Percentiles rank a stretch among this genome's conserved stretches.
phyloP scores from a whole-genome alignment of 2,888 invertebrate species.

The Lasioglossum vierecki region DNA sequence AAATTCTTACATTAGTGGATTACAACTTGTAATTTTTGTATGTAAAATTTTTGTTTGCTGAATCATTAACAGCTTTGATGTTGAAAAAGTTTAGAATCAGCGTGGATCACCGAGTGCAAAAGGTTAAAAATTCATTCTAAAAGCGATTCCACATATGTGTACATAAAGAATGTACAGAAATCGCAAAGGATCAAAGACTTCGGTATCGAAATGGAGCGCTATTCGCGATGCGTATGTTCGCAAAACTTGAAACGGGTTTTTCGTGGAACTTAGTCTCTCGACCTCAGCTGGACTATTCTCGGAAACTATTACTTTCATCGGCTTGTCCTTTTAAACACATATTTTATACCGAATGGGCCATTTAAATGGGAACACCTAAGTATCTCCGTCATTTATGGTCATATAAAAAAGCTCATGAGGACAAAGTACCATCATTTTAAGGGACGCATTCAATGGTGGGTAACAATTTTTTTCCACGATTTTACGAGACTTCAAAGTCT shows the following conservation, averaged over 20 bases:
- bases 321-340: background rate
- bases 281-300: background rate
- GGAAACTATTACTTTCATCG: background rate
- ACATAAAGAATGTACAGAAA: background rate
- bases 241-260: background rate
- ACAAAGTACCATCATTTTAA: background rate
- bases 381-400: conserved; percentile 5
- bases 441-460: background rate
- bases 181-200: background rate
- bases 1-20: no score
- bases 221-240: background rate
- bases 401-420: background rate
- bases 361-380: background rate
- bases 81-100: no score
- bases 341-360: background rate
- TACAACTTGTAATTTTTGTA: no score
- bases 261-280: background rate
- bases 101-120: no score
- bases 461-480: background rate
- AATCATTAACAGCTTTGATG: no score
- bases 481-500: background rate
- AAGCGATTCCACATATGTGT: background rate
- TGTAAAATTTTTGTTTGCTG: no score
- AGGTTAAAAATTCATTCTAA: no score
- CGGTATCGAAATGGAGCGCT: background rate